Evolutionary conservation across 2,888 invertebrate genomes (phyloP).

Genomic region (Pegoplata infirma): DNA sequence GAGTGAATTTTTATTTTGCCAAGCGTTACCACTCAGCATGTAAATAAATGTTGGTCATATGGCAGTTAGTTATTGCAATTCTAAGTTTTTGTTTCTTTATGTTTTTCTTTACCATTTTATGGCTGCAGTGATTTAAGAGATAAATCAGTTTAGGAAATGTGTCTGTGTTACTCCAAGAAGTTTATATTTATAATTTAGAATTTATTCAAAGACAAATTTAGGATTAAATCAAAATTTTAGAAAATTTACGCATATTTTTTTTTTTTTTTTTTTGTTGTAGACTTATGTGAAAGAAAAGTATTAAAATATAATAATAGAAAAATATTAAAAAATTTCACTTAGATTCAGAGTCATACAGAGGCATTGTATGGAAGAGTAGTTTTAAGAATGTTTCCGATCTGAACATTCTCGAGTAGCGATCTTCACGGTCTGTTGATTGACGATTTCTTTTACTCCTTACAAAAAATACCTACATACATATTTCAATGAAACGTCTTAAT

Average conservation of each 20-base stretch:
- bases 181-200: not conserved
- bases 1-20: conserved; percentile 13
- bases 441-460: too few species aligned
- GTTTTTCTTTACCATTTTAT: conserved; percentile 16
- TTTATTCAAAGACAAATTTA: not conserved
- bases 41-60: conserved; percentile 30
- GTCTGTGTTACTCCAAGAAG: not conserved
- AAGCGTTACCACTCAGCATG: conserved; percentile 44
- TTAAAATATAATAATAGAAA: too few species aligned
- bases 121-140: conserved; percentile 15
- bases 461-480: too few species aligned
- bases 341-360: too few species aligned
- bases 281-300: too few species aligned
- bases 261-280: too few species aligned
- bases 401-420: too few species aligned
- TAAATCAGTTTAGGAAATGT: conserved; percentile 41
- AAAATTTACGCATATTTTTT: not conserved
- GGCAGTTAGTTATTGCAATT: conserved; percentile 24
- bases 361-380: too few species aligned
- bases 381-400: too few species aligned
- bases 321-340: too few species aligned
- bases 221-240: not conserved
- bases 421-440: too few species aligned
- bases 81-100: not conserved
- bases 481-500: not conserved